Base-by-base conservation (phyloP, 2,888 invertebrate genomes). In the Trissoscelio sp. region DNA sequence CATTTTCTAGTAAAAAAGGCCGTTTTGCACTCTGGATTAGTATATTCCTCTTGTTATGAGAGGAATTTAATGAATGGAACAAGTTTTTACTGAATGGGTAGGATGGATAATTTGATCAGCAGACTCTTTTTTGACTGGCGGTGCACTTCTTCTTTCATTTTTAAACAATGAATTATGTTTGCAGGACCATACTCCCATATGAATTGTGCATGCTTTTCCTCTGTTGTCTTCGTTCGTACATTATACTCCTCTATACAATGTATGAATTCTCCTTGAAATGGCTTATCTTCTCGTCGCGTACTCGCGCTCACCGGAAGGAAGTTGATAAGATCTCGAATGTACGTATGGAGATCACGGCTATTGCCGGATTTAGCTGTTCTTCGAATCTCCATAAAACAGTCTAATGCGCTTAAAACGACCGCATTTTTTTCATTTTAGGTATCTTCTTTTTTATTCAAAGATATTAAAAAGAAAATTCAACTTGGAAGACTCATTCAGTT, bases 291-390 rank as follows among this genome's bases (percentile, higher is more conserved):
- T 75, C 62, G 82, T 79, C 75, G 79, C 66, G 66, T 78, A 78
- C 58, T 46, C 74, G 81, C 78, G 78, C 69, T 77, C 78, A 67
- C 82, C 77, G 83, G 82, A 83, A 83, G 83, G 83, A 83, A 83
- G 83, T 82, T 16, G 83, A 83, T 83, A 83, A 83, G 69, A 83
- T 82, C 83, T 78, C 62, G 53, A 51, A 73, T 42, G 60, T 64
- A 67, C 64, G 75, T 75, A 82, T 72, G 82, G 79, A 79, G 72
- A 79, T 79, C 82, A 73, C 73, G 72, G 72, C 75, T 75, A 69
- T 72, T 62, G 72, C 67, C 79, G 67, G 79, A 73, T 82, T 82
- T 62, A 79, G 72, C 44, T 39, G 53, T 75, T 75, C 60, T 57
- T 69, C 57, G 60, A 79, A 82, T 79, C 60, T 77, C 70, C 57